Evolutionary conservation across 2,797 vertebrate genomes (phyloP), one percentile per base, ranked within the genome.

Genomic region (Microchirus variegatus): DNA sequence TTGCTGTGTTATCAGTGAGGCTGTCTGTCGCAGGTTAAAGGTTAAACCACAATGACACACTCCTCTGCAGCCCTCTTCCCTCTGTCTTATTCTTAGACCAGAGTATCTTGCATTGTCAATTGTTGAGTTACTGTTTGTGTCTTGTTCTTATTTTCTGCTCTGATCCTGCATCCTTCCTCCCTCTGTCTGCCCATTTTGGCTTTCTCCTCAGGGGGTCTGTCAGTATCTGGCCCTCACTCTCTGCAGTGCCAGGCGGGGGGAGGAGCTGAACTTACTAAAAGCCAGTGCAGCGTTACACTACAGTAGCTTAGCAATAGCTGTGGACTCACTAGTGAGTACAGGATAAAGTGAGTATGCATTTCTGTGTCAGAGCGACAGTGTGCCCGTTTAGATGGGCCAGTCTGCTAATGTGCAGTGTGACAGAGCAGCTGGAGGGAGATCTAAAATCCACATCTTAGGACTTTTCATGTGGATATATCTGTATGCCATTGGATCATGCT

Each of bases 1-100:
- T 88, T 87, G 81, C 70, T 6, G 53, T 51, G 62, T 76, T 92
- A 90, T 92, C 88, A 67, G 70, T 16, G 60, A 63, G 70, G 59
- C 63, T 78, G 73, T 61, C 63, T 76, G 57, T 47, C 47, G 47
- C 64, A 59, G 68, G 49, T 58, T 57, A 77, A 67, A 84, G 83
- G 80, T 85, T 82, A 78, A 87, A 86, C 67, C 74, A 18, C 72
- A 67, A 67, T 61, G 66, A 62, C 69, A 69, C 66, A 50, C 66
- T 75, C 22, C 53, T 68, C 40, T 49, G 64, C 70, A 63, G 40
- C 56, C 57, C 46, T 56, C 44, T 58, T 53, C 53, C 38, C 19
- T 43, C 48, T 41, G 38, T 59, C 59, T 62, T 59, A 51, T 53
- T 63, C 59, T 40, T 22, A 41, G 4, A 41, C 52, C 15, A 22